Base-by-base conservation (phyloP, 2,888 invertebrate species). In the Stratiomys singularior region DNA sequence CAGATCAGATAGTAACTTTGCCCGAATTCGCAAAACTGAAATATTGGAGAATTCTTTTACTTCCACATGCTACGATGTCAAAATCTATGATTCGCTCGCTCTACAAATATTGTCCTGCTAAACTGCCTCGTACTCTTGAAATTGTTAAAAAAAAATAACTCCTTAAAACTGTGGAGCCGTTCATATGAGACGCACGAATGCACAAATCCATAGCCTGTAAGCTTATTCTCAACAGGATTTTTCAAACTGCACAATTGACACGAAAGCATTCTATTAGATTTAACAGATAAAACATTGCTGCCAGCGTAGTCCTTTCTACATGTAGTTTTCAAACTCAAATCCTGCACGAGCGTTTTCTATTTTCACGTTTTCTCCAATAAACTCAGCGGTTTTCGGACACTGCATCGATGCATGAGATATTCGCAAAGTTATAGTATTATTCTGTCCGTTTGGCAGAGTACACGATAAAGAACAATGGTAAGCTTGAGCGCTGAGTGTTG, bases 251-350 rank as follows among this genome's bases (percentile, higher is more conserved):
- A n/a, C n/a, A 52, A 52, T 52, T 13, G 7, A 52, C 52, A 9
- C 15, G 18, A 15, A 13, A 13, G 52, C 15, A 18, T 18, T 18
- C 18, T 18, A 4, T 52, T 15, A 18, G 3, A 37, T 3, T 9
- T 37, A 18, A 5, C 52, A 52, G 52, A 52, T 52, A 52, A 15
- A 37, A 37, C 3, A 5, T 37, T 9, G 37, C 5, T 37, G 37
- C 37, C 5, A 37, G 9, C 9, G 37, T 9, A 37, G 37, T 37
- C 37, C 37, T 37, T 52, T 52, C 4, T 52, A 52, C n/a, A n/a
- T n/a, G n/a, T n/a, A n/a, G n/a, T 52, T 13, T 52, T 52, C n/a
- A 52, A 52, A 52, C 52, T 52, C 15, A 52, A 52, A n/a, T 52
- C 52, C 52, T 52, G 18, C 52, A 52, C 9, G 5, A 37, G 4